phyloP scores from a whole-genome alignment of 2,797 vertebrate species.

The Petrocephalus sullivani region DNA sequence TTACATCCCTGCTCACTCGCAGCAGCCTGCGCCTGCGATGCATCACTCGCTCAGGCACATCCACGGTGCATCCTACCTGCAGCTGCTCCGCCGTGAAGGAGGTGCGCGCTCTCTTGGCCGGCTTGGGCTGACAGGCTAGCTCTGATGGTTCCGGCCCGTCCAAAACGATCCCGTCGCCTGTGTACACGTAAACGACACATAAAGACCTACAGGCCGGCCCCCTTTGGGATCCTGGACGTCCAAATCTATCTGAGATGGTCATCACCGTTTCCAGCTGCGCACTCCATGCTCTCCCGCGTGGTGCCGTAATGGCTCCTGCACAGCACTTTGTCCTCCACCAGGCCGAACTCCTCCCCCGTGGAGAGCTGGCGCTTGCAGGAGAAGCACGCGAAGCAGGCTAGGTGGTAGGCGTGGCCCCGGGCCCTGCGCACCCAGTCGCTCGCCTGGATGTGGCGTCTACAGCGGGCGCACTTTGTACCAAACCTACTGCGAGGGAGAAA shows the following conservation, averaged over 20 bases:
- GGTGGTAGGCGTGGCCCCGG: conserved; percentile 86
- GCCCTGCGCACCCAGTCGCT: conserved; percentile 92
- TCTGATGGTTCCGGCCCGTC: conserved; percentile 73
- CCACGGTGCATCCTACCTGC: conserved; percentile 65
- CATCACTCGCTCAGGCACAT: background rate
- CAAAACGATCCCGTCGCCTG: conserved; percentile 76
- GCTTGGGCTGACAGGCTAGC: conserved; percentile 77
- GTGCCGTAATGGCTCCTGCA: conserved; percentile 87
- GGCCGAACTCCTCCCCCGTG: conserved; percentile 89
- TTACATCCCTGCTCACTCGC: background rate
- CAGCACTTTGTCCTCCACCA: conserved; percentile 86
- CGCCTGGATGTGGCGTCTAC: conserved; percentile 86
- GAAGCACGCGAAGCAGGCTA: conserved; percentile 90
- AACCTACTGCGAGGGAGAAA: conserved; percentile 69
- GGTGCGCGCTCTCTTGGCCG: conserved; percentile 91
- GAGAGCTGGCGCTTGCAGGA: conserved; percentile 91
- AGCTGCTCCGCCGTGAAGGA: conserved; percentile 95
- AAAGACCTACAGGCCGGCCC: background rate
- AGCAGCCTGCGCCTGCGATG: background rate
- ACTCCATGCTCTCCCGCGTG: conserved; percentile 86
- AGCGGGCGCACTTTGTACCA: conserved; percentile 90
- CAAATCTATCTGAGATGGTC: background rate
- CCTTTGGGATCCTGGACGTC: background rate
- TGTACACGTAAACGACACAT: background rate
- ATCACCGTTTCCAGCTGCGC: conserved; percentile 83